phyloP scores from a whole-genome alignment of 2,797 vertebrate genomes.

The Gobionotothen gibberifrons region DNA sequence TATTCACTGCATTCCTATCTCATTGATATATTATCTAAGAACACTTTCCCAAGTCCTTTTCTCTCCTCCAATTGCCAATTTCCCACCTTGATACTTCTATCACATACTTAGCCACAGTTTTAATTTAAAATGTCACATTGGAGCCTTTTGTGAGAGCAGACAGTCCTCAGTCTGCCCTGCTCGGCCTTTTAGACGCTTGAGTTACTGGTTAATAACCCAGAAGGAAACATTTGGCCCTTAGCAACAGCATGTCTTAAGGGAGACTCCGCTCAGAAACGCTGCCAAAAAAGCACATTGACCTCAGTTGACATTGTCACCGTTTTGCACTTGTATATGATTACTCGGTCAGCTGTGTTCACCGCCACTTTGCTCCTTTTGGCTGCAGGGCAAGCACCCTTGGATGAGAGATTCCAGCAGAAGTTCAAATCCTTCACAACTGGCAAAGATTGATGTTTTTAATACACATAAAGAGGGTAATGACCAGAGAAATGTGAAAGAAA shows the following conservation, averaged over 20 bases:
- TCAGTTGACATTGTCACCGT: constrained; percentile 25
- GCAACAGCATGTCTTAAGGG: constrained; percentile 25
- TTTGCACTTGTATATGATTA: constrained; percentile 43
- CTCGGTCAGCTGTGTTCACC: constrained; percentile 8
- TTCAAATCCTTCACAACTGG: constrained; percentile 10
- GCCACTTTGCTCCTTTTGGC: constrained; percentile 28
- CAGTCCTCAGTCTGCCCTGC: constrained; percentile 10
- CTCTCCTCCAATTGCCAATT: constrained; percentile 28
- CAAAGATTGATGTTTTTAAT: constrained; percentile 14
- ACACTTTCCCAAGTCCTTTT: constrained; percentile 6
- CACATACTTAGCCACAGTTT: constrained; percentile 22
- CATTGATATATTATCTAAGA: constrained; percentile 37
- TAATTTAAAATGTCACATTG: constrained; percentile 36
- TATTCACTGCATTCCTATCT: constrained; percentile 22
- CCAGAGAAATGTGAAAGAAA: neutral
- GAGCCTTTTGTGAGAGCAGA: constrained; percentile 7
- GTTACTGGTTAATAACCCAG: constrained; percentile 37
- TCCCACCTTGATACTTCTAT: constrained; percentile 26
- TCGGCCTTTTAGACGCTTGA: constrained; percentile 33
- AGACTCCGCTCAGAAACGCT: constrained; percentile 21
- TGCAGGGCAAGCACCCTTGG: neutral
- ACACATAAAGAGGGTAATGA: neutral
- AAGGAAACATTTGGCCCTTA: constrained; percentile 23
- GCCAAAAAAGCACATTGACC: constrained; percentile 29
- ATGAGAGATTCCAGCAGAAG: constrained; percentile 17